Evolutionary conservation across 2,797 vertebrate genomes (phyloP).

Genomic region (Scleropages formosus): DNA sequence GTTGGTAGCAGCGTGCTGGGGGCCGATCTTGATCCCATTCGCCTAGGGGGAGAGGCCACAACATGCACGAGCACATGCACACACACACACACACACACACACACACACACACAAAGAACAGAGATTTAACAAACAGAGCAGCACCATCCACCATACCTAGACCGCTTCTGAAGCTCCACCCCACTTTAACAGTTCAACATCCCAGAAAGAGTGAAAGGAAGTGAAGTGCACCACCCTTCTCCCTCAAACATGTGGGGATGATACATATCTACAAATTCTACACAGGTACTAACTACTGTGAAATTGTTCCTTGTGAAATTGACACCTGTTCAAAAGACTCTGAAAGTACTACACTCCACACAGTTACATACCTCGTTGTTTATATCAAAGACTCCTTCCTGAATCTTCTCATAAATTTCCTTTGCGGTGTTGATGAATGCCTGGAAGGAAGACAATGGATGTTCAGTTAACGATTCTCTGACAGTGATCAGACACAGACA

Average conservation of each 20-base stretch:
- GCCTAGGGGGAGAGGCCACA: constrained; percentile 64
- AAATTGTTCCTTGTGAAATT: too few relatives aligned
- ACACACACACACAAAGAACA: constrained; percentile 54
- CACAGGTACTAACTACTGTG: too few relatives aligned
- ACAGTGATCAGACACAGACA: background rate
- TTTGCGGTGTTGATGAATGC: constrained; percentile 99
- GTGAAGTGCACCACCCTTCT: too few relatives aligned
- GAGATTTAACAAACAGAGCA: background rate
- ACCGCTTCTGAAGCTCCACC: too few relatives aligned
- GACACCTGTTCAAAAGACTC: too few relatives aligned
- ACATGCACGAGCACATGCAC: background rate
- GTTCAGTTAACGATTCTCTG: background rate
- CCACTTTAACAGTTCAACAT: too few relatives aligned
- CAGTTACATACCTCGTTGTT: constrained; percentile 86
- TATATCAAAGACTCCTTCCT: constrained; percentile 99
- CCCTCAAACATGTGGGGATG: too few relatives aligned
- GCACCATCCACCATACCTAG: too few relatives aligned
- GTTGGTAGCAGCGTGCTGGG: constrained; percentile 94
- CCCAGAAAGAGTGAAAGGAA: too few relatives aligned
- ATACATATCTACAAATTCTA: too few relatives aligned
- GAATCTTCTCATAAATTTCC: constrained; percentile 99
- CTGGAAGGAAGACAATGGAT: constrained; percentile 63
- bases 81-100: constrained; percentile 36
- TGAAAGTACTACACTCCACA: background rate
- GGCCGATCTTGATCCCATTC: constrained; percentile 98